phyloP scores from a whole-genome alignment of 2,797 vertebrate species.

The Chloroceryle amazona region DNA sequence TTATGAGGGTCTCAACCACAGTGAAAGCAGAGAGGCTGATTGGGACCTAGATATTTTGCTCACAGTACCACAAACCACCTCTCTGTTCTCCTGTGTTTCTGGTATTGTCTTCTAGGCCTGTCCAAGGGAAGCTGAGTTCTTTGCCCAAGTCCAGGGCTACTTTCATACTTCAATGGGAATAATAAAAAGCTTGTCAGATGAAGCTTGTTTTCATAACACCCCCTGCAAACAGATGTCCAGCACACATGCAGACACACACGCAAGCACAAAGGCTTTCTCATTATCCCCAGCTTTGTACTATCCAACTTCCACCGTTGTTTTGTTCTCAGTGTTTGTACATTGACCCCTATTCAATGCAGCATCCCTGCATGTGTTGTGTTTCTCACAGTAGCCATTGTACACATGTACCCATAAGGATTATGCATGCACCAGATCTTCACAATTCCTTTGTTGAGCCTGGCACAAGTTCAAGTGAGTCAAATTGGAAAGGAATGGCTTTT shows the following conservation, averaged over 20 bases:
- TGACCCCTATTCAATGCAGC: not conserved
- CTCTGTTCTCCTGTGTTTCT: not conserved
- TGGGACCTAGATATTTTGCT: not conserved
- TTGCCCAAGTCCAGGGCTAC: not conserved
- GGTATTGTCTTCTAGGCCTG: not conserved
- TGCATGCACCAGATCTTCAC: constrained; percentile 30
- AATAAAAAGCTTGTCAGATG: not conserved
- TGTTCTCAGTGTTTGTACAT: not conserved
- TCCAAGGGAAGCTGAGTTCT: not conserved
- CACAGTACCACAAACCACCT: not conserved
- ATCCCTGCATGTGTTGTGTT: not conserved
- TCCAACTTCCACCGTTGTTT: not conserved
- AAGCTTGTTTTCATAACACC: not conserved
- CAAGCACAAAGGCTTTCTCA: not conserved
- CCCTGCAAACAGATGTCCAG: not conserved
- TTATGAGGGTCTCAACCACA: not conserved
- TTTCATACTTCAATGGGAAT: not conserved
- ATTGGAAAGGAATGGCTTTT: not conserved
- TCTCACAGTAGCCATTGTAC: not conserved
- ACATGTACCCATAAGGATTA: not conserved
- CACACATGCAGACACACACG: not conserved
- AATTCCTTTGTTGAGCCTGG: constrained; percentile 33
- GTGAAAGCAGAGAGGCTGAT: not conserved
- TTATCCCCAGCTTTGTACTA: not conserved
- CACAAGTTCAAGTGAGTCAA: constrained; percentile 49